Percentiles rank a stretch among this genome's conserved stretches.
Evolutionary conservation across 2,113 vertebrate genomes (phyloP).

Genomic region (Oryzias javanicus): DNA sequence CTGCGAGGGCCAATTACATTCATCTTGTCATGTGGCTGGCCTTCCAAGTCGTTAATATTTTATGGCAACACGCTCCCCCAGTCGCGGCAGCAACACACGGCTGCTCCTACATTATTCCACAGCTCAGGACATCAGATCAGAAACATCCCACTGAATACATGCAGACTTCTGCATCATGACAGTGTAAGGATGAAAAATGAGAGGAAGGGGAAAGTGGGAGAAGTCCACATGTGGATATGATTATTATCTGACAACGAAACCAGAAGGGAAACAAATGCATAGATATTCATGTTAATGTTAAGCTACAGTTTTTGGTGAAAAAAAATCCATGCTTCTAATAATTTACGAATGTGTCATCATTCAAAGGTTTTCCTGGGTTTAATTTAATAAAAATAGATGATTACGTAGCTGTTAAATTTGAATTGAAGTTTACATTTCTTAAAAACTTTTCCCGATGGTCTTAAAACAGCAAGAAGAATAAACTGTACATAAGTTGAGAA

Average conservation of each 20-base stretch:
- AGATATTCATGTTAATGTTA: neutral
- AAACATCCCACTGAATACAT: constrained; percentile 61
- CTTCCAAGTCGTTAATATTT: constrained; percentile 81
- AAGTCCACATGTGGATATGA: constrained; percentile 52
- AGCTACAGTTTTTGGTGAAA: neutral
- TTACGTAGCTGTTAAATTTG: too few species aligned
- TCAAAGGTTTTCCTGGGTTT: too few species aligned
- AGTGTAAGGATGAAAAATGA: constrained; percentile 66
- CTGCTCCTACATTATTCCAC: constrained; percentile 73
- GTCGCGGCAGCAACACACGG: constrained; percentile 69
- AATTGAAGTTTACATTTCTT: too few species aligned
- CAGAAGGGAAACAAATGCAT: constrained; percentile 1
- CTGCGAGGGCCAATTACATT: constrained; percentile 82
- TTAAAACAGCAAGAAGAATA: too few species aligned
- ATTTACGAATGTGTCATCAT: too few species aligned
- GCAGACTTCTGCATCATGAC: constrained; percentile 69
- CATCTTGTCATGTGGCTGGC: constrained; percentile 78
- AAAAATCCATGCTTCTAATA: too few species aligned
- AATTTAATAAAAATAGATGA: too few species aligned
- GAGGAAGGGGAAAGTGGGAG: constrained; percentile 9
- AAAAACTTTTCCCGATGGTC: too few species aligned
- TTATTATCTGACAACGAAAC: constrained; percentile 36
- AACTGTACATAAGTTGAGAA: too few species aligned
- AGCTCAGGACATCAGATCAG: constrained; percentile 59
- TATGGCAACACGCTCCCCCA: constrained; percentile 74